These are phyloP conservation scores for Lerema accius DNA, from an alignment of 1,140 invertebrate species.

Conservation along the genomic window DNA sequence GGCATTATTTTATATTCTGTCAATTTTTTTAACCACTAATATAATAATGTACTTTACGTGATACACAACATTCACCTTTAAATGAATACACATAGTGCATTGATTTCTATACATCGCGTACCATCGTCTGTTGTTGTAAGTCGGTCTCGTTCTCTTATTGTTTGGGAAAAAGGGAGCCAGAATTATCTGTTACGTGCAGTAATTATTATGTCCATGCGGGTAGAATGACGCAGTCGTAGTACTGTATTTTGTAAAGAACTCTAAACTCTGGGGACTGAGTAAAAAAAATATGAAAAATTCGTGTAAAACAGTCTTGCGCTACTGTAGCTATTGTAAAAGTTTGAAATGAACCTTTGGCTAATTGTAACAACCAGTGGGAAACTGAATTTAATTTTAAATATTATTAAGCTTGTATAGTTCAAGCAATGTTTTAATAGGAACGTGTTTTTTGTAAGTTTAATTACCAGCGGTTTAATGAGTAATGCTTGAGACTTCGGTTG, in stretches of 20 bases:
- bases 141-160: constrained; percentile 4
- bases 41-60: too few species aligned
- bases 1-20: too few species aligned
- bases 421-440: too few species aligned
- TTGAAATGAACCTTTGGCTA: background rate
- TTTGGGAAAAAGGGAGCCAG: background rate
- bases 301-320: too few species aligned
- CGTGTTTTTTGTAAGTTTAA: too few species aligned
- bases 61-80: background rate
- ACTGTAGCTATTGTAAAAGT: background rate
- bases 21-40: too few species aligned
- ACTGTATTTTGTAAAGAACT: background rate
- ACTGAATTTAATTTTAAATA: too few species aligned
- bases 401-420: too few species aligned
- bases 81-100: background rate
- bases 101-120: background rate
- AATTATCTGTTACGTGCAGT: background rate
- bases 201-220: background rate
- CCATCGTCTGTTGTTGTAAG: background rate
- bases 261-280: too few species aligned
- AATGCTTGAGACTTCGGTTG: background rate
- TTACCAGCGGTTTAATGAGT: too few species aligned
- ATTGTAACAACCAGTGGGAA: too few species aligned
- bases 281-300: too few species aligned
- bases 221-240: background rate